phyloP scores from a whole-genome alignment of 2,888 invertebrate species.

The Neoascia interrupta region DNA sequence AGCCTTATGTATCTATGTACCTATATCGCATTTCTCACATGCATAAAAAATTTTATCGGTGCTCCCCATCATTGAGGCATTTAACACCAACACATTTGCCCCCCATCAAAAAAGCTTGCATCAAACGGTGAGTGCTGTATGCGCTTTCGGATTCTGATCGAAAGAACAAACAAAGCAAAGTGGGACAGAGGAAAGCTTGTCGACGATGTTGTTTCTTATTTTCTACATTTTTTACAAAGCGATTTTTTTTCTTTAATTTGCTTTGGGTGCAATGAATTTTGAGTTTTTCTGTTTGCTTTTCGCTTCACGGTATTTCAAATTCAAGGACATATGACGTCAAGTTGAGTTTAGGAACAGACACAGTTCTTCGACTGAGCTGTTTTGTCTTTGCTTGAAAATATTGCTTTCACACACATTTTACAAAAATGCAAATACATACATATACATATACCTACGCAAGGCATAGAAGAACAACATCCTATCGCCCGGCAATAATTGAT shows the following conservation, averaged over 20 bases:
- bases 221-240: slow-evolving; percentile 17
- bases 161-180: slow-evolving; percentile 23
- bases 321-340: slow-evolving; percentile 66
- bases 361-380: slow-evolving; percentile 5
- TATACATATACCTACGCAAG: too few relatives aligned
- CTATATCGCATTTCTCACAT: slow-evolving; percentile 29
- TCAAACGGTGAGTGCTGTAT: slow-evolving; percentile 14
- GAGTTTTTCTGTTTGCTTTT: slow-evolving; percentile 52
- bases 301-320: slow-evolving; percentile 59
- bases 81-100: neutral
- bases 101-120: slow-evolving; percentile 39
- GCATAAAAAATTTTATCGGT: slow-evolving; percentile 35
- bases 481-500: neutral
- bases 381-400: neutral
- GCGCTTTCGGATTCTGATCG: slow-evolving; percentile 15
- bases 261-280: slow-evolving; percentile 65
- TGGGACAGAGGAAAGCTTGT: slow-evolving; percentile 25
- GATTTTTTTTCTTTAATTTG: slow-evolving; percentile 47
- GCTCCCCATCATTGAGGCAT: neutral
- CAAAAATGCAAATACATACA: too few relatives aligned
- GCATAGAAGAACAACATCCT: neutral
- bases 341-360: slow-evolving; percentile 31
- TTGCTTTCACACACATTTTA: neutral
- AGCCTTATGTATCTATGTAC: slow-evolving; percentile 5
- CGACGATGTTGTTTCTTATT: slow-evolving; percentile 3